A percentile compares a stretch with the other conserved stretches of the same genome.
Evolutionary conservation across 2,888 invertebrate species (phyloP).

Genomic region (Sycophila texana): DNA sequence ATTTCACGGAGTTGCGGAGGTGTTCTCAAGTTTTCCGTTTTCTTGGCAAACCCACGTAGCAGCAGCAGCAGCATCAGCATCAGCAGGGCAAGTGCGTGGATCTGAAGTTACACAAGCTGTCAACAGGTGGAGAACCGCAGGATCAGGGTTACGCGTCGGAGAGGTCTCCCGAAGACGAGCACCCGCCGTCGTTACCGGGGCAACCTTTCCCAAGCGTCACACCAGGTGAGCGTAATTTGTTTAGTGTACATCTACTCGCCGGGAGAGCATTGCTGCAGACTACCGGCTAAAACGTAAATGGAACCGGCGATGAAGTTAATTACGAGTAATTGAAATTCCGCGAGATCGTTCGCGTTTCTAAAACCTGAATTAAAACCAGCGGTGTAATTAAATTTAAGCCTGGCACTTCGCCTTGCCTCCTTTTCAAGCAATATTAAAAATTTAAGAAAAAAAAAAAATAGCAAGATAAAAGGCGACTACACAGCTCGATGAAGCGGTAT

Average conservation of each 20-base stretch:
- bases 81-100: slow-evolving; percentile 60
- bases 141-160: slow-evolving; percentile 88
- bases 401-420: not conserved
- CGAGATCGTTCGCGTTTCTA: slow-evolving; percentile 12
- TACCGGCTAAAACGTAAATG: not conserved
- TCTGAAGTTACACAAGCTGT: slow-evolving; percentile 67
- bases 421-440: too few species aligned
- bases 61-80: slow-evolving; percentile 27
- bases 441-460: too few species aligned
- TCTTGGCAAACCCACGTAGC: not conserved
- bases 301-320: slow-evolving; percentile 7
- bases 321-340: slow-evolving; percentile 32
- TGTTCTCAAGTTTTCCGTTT: not conserved
- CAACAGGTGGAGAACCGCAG: slow-evolving; percentile 69
- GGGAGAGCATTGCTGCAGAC: not conserved
- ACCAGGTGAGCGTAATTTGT: slow-evolving; percentile 78
- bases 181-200: slow-evolving; percentile 81
- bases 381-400: not conserved
- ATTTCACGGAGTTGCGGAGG: too few species aligned
- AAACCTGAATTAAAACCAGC: too few species aligned
- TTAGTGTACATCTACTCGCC: not conserved
- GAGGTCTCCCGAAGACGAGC: slow-evolving; percentile 86
- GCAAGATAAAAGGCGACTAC: too few species aligned
- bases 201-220: slow-evolving; percentile 82
- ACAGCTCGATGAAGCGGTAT: too few species aligned